Evolutionary conservation across 2,797 vertebrate species (phyloP).

Genomic region (Brachyrhaphis roseni): DNA sequence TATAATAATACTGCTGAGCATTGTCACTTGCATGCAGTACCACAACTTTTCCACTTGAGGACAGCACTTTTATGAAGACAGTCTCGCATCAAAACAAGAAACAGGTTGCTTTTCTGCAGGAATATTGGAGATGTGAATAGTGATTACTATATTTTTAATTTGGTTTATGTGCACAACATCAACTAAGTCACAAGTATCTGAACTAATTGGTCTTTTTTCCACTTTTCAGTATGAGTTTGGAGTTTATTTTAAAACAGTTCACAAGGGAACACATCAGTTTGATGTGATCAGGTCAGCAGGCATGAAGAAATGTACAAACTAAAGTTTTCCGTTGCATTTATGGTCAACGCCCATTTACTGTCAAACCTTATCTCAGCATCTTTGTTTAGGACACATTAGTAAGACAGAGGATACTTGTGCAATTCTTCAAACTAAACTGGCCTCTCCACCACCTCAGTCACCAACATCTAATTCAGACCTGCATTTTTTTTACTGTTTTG

Average conservation of each 20-base stretch:
- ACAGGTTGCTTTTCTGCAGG: neutral
- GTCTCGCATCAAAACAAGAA: neutral
- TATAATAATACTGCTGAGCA: neutral
- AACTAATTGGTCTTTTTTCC: neutral
- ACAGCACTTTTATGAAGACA: constrained; percentile 19
- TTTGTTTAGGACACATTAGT: neutral
- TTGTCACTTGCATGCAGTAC: constrained; percentile 9
- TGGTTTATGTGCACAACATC: no score
- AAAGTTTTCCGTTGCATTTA: neutral
- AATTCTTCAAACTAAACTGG: neutral
- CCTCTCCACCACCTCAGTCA: neutral
- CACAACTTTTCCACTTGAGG: constrained; percentile 38
- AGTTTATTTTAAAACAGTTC: neutral
- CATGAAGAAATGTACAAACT: neutral
- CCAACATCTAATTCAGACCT: neutral
- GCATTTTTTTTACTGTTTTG: neutral
- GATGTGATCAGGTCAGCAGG: neutral
- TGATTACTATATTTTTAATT: neutral
- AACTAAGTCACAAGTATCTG: neutral
- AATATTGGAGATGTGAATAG: neutral
- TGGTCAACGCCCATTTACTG: neutral
- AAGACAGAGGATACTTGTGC: neutral
- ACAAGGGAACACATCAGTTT: neutral
- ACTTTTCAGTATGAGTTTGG: neutral
- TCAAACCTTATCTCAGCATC: neutral